These are phyloP conservation scores for Mizuhopecten yessoensis DNA, from an alignment of 1,140 invertebrate species.

Conservation along the genomic window DNA sequence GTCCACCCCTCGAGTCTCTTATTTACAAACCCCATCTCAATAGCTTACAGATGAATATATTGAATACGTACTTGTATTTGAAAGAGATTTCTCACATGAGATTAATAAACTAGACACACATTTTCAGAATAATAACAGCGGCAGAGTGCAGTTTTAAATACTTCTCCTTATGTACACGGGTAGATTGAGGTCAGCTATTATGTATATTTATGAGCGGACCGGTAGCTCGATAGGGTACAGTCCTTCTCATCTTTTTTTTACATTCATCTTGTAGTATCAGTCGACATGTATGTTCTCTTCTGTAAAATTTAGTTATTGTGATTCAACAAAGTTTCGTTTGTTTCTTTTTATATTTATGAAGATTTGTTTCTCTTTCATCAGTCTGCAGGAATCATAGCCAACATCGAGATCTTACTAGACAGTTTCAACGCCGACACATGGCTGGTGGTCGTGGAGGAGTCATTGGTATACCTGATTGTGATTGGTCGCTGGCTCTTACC, in stretches of 20 bases:
- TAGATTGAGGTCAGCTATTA: not conserved
- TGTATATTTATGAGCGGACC: too few relatives aligned
- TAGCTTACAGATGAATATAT: not conserved
- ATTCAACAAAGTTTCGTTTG: too few relatives aligned
- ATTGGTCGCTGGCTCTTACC: slow-evolving; percentile 93
- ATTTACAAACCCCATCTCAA: not conserved
- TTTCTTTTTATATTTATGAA: too few relatives aligned
- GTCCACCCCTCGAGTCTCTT: not conserved
- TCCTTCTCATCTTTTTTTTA: too few relatives aligned
- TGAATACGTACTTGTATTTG: not conserved
- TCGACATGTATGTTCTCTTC: too few relatives aligned
- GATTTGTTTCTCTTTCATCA: not conserved
- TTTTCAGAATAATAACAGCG: not conserved
- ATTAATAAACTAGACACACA: not conserved
- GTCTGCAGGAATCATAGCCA: not conserved
- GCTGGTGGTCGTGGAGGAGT: slow-evolving; percentile 93
- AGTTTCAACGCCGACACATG: slow-evolving; percentile 59
- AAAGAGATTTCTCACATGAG: not conserved
- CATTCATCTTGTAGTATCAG: too few relatives aligned
- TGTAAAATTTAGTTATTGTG: too few relatives aligned
- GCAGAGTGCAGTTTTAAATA: not conserved
- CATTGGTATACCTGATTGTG: slow-evolving; percentile 92
- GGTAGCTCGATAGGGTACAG: too few relatives aligned
- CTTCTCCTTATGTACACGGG: not conserved
- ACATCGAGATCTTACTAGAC: not conserved